Evolutionary conservation across 2,797 vertebrate genomes (phyloP).

Genomic region (Phoxinus dragarum): DNA sequence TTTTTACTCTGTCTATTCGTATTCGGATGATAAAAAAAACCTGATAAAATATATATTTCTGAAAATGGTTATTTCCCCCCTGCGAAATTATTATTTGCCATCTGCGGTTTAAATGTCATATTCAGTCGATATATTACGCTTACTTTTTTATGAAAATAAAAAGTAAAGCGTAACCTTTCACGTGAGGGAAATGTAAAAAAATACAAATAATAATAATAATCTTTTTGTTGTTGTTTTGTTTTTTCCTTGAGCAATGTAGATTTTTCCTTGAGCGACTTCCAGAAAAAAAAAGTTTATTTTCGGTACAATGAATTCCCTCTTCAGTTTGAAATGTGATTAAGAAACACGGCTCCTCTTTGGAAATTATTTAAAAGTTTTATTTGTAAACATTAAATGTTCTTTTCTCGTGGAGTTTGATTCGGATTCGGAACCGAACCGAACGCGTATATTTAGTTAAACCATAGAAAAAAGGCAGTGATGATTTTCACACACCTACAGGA

Average conservation of each 20-base stretch:
- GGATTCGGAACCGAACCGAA: constrained; percentile 81
- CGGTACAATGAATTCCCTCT: neutral
- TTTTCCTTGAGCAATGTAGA: neutral
- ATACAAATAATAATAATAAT: neutral
- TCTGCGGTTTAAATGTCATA: neutral
- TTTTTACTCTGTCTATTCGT: neutral
- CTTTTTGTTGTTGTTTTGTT: neutral
- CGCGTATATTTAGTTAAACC: constrained; percentile 82
- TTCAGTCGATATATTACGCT: neutral
- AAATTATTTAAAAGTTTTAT: constrained; percentile 87
- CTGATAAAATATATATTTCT: neutral
- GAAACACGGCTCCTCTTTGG: constrained; percentile 53
- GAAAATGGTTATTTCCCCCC: neutral
- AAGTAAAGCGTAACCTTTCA: neutral
- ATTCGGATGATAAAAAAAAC: neutral
- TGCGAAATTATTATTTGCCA: neutral
- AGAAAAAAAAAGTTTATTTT: neutral
- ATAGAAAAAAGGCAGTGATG: constrained; percentile 85
- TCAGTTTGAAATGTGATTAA: constrained; percentile 36
- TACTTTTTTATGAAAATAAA: neutral
- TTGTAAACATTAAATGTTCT: constrained; percentile 99
- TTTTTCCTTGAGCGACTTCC: neutral
- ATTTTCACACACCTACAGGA: constrained; percentile 77
- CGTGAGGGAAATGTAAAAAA: no score
- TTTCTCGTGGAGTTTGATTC: constrained; percentile 91